These are phyloP conservation scores for Lobophora halterata DNA, from an alignment of 2,888 invertebrate species.

Conservation along the genomic window DNA sequence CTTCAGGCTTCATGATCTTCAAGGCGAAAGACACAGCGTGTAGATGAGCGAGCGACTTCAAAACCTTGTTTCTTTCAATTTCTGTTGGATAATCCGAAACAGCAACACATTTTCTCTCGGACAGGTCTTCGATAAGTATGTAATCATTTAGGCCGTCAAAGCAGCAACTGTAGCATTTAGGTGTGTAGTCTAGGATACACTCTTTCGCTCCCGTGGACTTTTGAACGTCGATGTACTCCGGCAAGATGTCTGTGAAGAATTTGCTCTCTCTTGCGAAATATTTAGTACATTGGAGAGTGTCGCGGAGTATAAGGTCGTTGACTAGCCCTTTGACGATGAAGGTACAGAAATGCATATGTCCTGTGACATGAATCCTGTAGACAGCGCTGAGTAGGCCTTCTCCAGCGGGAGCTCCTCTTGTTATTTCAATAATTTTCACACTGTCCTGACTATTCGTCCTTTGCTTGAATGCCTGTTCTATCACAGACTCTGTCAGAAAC, in stretches of 20 bases:
- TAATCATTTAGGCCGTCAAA: slow-evolving; percentile 49
- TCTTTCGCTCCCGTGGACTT: slow-evolving; percentile 43
- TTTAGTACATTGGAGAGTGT: slow-evolving; percentile 35
- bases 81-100: slow-evolving; percentile 36
- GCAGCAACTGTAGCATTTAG: slow-evolving; percentile 43
- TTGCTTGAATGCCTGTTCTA: slow-evolving; percentile 44
- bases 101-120: slow-evolving; percentile 36
- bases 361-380: slow-evolving; percentile 44
- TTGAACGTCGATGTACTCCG: slow-evolving; percentile 41
- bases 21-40: slow-evolving; percentile 53
- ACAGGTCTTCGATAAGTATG: slow-evolving; percentile 51
- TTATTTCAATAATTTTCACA: slow-evolving; percentile 38
- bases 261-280: slow-evolving; percentile 46
- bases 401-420: slow-evolving; percentile 46
- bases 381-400: slow-evolving; percentile 54
- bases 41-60: slow-evolving; percentile 51
- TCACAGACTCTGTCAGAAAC: slow-evolving; percentile 41
- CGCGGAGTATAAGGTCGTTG: slow-evolving; percentile 38
- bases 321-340: slow-evolving; percentile 51
- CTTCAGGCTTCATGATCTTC: slow-evolving; percentile 38
- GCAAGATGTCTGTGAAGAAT: slow-evolving; percentile 47
- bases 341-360: slow-evolving; percentile 32
- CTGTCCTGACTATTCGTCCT: slow-evolving; percentile 44
- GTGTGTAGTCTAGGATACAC: slow-evolving; percentile 41
- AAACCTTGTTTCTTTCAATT: slow-evolving; percentile 38